Base-by-base conservation (phyloP, 2,113 vertebrate species). In the Phodopus roborovskii region DNA sequence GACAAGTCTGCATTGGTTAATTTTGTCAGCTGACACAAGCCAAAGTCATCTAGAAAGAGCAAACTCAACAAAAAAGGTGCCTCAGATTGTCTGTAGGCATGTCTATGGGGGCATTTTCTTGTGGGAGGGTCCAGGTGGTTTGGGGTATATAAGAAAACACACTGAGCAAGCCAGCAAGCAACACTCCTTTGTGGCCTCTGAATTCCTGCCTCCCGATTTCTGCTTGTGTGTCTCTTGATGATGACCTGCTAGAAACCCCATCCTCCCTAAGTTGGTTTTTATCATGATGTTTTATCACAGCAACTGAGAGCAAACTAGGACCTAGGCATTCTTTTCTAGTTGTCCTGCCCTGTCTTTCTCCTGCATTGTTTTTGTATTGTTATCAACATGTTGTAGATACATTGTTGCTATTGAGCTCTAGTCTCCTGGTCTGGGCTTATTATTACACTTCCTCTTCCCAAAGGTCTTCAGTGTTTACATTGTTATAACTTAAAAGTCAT, bases 401-500 rank as follows among this genome's bases (percentile, higher is more conserved):
- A 56, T 50, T 91, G 36, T 85, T 84, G 33, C 56, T 39, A 13
- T 8, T 73, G 77, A 86, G 7, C 84, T 9, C 53, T 50, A 45
- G 64, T 19, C 70, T 13, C 19, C 5, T 39, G 56, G 36, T 74
- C 90, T 93, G 42, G 75, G 17, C 28, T 81, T 77, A 17, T 62
- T 82, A 22, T 77, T 78, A 33, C 42, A 39, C 88, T 93, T 15
- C 11, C 56, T 77, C 74, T 81, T 77, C 24, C 17, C 15, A 48
- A 33, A 71, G 20, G 66, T 75, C 45, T 79, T 83, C 5, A 94
- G 39, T 68, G 20, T 95, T 94, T 94, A 77, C 6, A 2, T 82
- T 86, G 70, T 90, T 85, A 39, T n/a, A 94, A 60, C 56, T 84
- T 82, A 68, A 39, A 58, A 84, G 70, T 90, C 60, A 33, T 53